Evolutionary conservation across 2,113 vertebrate species (phyloP).

Genomic region (Macquaria australasica): DNA sequence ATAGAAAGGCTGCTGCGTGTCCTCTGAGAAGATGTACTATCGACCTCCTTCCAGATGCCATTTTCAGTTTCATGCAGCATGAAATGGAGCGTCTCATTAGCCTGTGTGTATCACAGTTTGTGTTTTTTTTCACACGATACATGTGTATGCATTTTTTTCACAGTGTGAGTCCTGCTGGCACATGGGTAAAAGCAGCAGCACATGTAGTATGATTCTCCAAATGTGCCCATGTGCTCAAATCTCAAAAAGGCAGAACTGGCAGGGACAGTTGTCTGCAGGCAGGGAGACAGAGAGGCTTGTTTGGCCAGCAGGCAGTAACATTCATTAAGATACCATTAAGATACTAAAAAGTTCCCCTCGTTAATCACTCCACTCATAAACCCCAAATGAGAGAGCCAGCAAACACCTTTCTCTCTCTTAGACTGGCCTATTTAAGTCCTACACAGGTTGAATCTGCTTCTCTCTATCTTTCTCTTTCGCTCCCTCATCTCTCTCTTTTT

Average conservation of each 20-base stretch:
- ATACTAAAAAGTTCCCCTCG: conserved; percentile 68
- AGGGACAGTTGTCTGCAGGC: conserved; percentile 11
- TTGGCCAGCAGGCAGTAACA: conserved; percentile 69
- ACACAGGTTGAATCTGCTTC: conserved; percentile 45
- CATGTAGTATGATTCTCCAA: conserved; percentile 7
- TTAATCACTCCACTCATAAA: conserved; percentile 78
- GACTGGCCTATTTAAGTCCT: conserved; percentile 67
- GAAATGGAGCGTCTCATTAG: conserved; percentile 68
- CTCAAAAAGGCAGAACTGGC: not conserved
- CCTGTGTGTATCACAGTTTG: conserved; percentile 1
- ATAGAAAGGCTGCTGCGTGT: conserved; percentile 45
- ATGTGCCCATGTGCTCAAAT: conserved; percentile 18
- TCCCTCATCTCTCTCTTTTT: conserved; percentile 32
- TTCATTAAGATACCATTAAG: conserved; percentile 85
- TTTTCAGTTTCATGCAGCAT: conserved; percentile 72
- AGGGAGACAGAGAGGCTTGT: conserved; percentile 54
- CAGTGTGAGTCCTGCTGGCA: not conserved
- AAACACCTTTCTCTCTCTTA: conserved; percentile 54
- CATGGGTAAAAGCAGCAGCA: not conserved
- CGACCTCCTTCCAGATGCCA: conserved; percentile 65
- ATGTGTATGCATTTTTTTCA: conserved; percentile 7
- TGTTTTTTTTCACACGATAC: not conserved
- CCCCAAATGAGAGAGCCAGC: conserved; percentile 60
- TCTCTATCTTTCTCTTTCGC: conserved; percentile 38
- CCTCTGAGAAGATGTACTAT: conserved; percentile 69